Conservation (phyloP, 1,140 invertebrate species). For the Cydia fagiglandana region DNA sequence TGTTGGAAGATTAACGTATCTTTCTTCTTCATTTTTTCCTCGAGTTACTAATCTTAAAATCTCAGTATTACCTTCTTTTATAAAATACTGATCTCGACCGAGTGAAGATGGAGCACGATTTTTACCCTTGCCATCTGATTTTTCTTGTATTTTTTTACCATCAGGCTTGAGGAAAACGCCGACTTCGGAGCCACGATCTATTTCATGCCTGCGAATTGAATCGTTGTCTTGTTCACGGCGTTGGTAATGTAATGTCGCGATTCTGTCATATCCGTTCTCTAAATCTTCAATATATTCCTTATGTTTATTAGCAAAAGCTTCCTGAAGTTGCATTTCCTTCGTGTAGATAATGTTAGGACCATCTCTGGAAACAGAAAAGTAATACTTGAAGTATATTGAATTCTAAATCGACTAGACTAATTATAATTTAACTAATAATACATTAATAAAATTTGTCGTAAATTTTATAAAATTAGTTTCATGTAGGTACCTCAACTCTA, state of each 20-base stretch:
- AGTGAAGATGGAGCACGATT: conserved; percentile 62
- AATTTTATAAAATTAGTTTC: too few species aligned
- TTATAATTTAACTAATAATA: too few species aligned
- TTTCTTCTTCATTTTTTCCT: conserved; percentile 83
- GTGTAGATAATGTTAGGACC: conserved; percentile 79
- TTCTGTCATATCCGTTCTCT: conserved; percentile 79
- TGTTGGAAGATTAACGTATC: conserved; percentile 80
- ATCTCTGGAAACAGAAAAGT: conserved; percentile 65
- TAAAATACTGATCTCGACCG: conserved; percentile 86
- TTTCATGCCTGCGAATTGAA: conserved; percentile 86
- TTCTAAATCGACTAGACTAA: not conserved
- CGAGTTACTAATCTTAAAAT: conserved; percentile 88
- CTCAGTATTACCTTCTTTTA: conserved; percentile 90
- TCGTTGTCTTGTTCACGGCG: conserved; percentile 82
- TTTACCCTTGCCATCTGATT: conserved; percentile 62
- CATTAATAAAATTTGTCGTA: too few species aligned
- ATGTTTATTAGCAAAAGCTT: conserved; percentile 78
- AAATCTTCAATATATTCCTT: conserved; percentile 82
- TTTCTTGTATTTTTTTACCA: conserved; percentile 61
- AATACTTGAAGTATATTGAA: conserved; percentile 7
- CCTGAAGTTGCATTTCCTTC: conserved; percentile 78
- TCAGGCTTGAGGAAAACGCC: conserved; percentile 75
- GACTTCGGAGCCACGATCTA: conserved; percentile 86
- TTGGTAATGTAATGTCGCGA: conserved; percentile 74
- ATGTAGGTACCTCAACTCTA: too few species aligned